phyloP scores from a whole-genome alignment of 2,888 invertebrate genomes.

The Drosophila antonietae region DNA sequence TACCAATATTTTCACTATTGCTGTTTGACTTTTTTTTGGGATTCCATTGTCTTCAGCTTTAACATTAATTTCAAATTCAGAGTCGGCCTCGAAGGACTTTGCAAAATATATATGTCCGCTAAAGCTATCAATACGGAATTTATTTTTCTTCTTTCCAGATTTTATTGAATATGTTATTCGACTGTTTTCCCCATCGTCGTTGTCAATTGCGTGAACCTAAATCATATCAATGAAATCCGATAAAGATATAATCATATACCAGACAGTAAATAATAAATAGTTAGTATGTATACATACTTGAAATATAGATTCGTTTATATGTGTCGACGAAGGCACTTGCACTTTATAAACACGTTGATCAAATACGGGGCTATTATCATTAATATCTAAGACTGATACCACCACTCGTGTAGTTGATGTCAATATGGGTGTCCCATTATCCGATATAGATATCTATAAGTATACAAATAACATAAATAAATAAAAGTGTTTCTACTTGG shows the following conservation, averaged over 20 bases:
- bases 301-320: conserved; percentile 86
- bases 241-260: not conserved
- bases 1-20: conserved; percentile 90
- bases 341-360: conserved; percentile 93
- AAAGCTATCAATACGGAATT: conserved; percentile 92
- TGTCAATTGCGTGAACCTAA: conserved; percentile 89
- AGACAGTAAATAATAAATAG: not conserved
- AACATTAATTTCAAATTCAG: conserved; percentile 83
- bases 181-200: conserved; percentile 93
- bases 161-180: conserved; percentile 92
- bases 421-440: conserved; percentile 90
- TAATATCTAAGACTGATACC: conserved; percentile 92
- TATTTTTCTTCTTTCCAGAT: conserved; percentile 91
- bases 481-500: too few relatives aligned
- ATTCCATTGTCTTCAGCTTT: conserved; percentile 91
- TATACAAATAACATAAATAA: too few relatives aligned
- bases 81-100: conserved; percentile 88
- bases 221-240: not conserved
- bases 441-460: conserved; percentile 88
- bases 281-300: conserved; percentile 85
- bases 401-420: conserved; percentile 92
- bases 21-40: conserved; percentile 90
- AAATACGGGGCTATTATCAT: conserved; percentile 95
- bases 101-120: conserved; percentile 93
- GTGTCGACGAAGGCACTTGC: conserved; percentile 88